These are phyloP conservation scores for Orius insidiosus DNA, from an alignment of 1,140 invertebrate species.

Conservation along the genomic window DNA sequence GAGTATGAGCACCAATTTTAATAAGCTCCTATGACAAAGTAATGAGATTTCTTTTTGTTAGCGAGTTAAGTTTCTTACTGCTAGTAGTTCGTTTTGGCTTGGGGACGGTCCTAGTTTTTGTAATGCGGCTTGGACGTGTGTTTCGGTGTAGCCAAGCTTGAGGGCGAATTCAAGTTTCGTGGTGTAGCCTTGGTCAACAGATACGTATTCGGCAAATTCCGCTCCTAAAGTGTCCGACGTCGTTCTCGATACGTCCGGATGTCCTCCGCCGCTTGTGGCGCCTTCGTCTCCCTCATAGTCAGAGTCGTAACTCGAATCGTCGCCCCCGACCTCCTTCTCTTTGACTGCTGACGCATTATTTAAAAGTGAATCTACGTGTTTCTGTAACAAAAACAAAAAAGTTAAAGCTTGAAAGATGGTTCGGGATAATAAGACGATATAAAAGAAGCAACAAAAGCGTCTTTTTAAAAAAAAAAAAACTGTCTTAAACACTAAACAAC, in stretches of 20 bases:
- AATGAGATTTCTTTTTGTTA: neutral
- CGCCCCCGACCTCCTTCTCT: slow-evolving; percentile 33
- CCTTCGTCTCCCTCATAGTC: slow-evolving; percentile 55
- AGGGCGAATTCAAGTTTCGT: slow-evolving; percentile 58
- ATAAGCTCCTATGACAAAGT: slow-evolving; percentile 37
- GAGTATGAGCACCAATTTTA: slow-evolving; percentile 41
- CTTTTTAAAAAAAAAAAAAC: too few species aligned
- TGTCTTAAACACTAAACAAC: too few species aligned
- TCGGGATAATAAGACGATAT: too few species aligned
- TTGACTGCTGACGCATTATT: slow-evolving; percentile 25
- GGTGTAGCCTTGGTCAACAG: slow-evolving; percentile 28
- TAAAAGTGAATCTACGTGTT: slow-evolving; percentile 35
- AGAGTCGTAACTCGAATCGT: slow-evolving; percentile 75
- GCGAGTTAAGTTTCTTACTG: slow-evolving; percentile 32
- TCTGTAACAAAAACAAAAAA: slow-evolving; percentile 26
- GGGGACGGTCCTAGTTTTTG: slow-evolving; percentile 66
- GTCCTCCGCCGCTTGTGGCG: slow-evolving; percentile 27
- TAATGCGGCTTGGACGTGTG: slow-evolving; percentile 63
- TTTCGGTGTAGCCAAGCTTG: slow-evolving; percentile 81
- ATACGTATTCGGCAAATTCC: slow-evolving; percentile 62
- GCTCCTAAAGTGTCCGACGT: slow-evolving; percentile 65
- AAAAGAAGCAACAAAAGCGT: too few species aligned
- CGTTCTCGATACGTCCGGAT: slow-evolving; percentile 61
- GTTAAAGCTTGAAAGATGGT: too few species aligned
- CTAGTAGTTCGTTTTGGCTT: slow-evolving; percentile 71